phyloP scores from a whole-genome alignment of 2,888 invertebrate genomes.

The Polylopha cassiicola region DNA sequence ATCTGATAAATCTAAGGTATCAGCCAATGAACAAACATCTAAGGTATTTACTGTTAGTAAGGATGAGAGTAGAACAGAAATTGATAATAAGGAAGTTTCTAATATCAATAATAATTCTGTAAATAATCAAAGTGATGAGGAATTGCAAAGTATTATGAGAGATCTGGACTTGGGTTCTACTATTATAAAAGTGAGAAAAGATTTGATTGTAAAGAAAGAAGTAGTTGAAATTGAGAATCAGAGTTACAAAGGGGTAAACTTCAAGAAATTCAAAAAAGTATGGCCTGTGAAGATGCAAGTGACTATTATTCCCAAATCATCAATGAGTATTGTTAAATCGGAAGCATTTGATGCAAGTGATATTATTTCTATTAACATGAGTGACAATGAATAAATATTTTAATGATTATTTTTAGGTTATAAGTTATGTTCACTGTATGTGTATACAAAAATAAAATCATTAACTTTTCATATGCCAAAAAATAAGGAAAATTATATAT shows the following conservation, averaged over 20 bases:
- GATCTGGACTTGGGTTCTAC: slow-evolving; percentile 56
- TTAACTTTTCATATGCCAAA: too few relatives aligned
- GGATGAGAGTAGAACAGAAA: too few relatives aligned
- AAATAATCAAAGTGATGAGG: too few relatives aligned
- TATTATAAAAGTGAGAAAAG: slow-evolving; percentile 47
- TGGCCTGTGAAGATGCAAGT: slow-evolving; percentile 64
- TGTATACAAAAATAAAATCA: too few relatives aligned
- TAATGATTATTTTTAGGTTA: too few relatives aligned
- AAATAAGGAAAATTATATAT: too few relatives aligned
- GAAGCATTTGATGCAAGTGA: slow-evolving; percentile 11
- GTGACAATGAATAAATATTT: too few relatives aligned
- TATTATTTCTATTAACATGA: slow-evolving; percentile 8
- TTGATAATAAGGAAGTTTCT: too few relatives aligned
- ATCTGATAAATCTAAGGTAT: slow-evolving; percentile 32
- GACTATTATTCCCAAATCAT: slow-evolving; percentile 42
- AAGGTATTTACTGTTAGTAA: too few relatives aligned
- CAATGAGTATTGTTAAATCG: slow-evolving; percentile 31
- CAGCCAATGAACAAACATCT: slow-evolving; percentile 21
- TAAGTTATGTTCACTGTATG: too few relatives aligned
- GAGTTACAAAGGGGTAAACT: slow-evolving; percentile 44
- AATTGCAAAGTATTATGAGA: slow-evolving; percentile 53
- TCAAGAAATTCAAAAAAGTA: slow-evolving; percentile 68
- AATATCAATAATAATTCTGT: too few relatives aligned
- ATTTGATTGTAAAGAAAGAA: slow-evolving; percentile 61
- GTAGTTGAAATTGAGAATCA: slow-evolving; percentile 35